Percentiles rank a stretch among this genome's conserved stretches.
Evolutionary conservation across 2,113 vertebrate species (phyloP).

Genomic region (Labeo catla): DNA sequence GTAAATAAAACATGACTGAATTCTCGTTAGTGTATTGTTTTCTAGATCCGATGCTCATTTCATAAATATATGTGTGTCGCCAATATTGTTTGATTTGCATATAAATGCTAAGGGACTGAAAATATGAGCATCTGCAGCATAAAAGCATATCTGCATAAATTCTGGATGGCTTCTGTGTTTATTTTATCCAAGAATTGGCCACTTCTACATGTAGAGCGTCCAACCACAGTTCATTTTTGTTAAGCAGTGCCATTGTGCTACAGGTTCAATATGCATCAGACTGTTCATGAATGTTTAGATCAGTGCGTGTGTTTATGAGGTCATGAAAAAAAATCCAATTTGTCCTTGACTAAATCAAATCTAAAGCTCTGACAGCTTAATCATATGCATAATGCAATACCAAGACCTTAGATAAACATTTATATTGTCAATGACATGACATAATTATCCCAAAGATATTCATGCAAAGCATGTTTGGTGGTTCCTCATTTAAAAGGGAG

Average conservation of each 20-base stretch:
- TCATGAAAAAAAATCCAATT: not conserved
- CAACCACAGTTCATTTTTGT: not conserved
- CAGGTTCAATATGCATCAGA: not conserved
- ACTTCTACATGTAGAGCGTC: not conserved
- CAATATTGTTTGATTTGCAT: slow-evolving; percentile 8
- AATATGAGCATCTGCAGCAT: slow-evolving; percentile 22
- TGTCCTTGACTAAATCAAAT: not conserved
- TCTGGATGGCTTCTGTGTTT: not conserved
- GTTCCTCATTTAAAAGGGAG: not conserved
- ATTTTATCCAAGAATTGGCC: slow-evolving; percentile 7
- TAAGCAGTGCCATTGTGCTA: too few relatives aligned
- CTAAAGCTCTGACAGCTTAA: not conserved
- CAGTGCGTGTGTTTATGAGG: too few relatives aligned
- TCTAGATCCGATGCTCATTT: not conserved
- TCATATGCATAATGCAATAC: not conserved
- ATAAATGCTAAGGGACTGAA: not conserved
- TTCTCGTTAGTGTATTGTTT: not conserved
- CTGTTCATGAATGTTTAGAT: not conserved
- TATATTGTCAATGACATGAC: not conserved
- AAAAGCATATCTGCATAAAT: not conserved
- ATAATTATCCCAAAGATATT: not conserved
- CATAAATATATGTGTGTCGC: not conserved
- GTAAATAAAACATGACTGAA: slow-evolving; percentile 16
- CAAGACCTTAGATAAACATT: not conserved
- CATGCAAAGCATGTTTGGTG: not conserved